phyloP scores from a whole-genome alignment of 2,113 vertebrate species.

The Melanocharis versteri region DNA sequence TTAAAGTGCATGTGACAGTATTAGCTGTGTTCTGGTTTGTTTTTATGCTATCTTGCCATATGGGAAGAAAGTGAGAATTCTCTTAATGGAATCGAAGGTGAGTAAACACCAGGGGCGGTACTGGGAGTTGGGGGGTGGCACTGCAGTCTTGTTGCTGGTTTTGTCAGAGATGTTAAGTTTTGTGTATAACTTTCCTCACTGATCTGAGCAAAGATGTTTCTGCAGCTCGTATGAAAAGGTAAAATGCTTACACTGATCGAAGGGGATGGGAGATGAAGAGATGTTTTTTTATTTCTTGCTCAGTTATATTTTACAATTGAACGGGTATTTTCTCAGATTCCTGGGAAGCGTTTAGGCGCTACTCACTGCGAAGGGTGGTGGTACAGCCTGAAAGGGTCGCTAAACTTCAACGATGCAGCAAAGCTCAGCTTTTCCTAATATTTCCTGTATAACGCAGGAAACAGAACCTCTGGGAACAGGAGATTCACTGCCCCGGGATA shows the following conservation, averaged over 20 bases:
- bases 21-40: not conserved
- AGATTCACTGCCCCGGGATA: not conserved
- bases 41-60: not conserved
- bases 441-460: not conserved
- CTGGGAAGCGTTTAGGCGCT: not conserved
- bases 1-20: not conserved
- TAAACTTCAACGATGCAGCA: not conserved
- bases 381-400: not conserved
- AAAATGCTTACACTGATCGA: not conserved
- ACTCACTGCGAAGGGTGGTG: not conserved
- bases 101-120: fast-evolving
- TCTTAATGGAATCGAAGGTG: not conserved
- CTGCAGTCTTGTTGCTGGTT: not conserved
- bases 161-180: not conserved
- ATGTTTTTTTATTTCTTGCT: not conserved
- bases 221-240: not conserved
- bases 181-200: not conserved
- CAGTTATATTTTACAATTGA: not conserved
- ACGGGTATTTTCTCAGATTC: not conserved
- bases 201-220: not conserved
- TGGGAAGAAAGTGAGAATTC: not conserved
- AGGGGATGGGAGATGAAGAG: not conserved
- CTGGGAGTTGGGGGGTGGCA: no score
- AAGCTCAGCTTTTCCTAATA: not conserved
- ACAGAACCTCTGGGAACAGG: fast-evolving